These are phyloP conservation scores for Bathynomus jamesi DNA, from an alignment of 1,140 invertebrate genomes.

Conservation along the genomic window DNA sequence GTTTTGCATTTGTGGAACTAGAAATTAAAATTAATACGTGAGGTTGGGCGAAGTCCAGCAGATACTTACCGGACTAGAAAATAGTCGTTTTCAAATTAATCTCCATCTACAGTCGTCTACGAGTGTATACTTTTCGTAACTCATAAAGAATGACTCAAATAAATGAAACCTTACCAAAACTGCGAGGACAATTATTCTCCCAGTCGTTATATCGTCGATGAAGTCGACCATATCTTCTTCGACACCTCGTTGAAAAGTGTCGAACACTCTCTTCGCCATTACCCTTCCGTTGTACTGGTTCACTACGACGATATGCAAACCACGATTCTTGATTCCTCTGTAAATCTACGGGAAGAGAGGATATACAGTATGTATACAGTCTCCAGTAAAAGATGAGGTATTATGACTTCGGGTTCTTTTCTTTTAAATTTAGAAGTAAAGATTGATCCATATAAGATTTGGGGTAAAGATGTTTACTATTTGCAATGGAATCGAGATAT, in stretches of 20 bases:
- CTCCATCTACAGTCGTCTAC: not conserved
- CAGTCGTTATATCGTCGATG: constrained; percentile 7
- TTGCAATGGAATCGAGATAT: too few relatives aligned
- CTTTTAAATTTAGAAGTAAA: too few relatives aligned
- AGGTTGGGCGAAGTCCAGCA: not conserved
- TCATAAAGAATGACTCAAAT: not conserved
- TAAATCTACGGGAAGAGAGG: too few relatives aligned
- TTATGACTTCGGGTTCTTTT: too few relatives aligned
- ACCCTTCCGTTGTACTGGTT: constrained; percentile 1
- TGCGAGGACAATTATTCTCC: constrained; percentile 7
- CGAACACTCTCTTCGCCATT: not conserved
- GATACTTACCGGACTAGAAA: not conserved
- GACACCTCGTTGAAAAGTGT: constrained; percentile 5
- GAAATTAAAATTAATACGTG: too few relatives aligned
- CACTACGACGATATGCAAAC: not conserved
- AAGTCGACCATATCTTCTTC: constrained; percentile 6
- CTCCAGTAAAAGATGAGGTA: too few relatives aligned
- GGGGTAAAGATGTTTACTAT: too few relatives aligned
- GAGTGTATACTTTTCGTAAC: not conserved
- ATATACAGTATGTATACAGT: too few relatives aligned
- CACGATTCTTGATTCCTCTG: not conserved
- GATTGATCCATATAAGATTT: too few relatives aligned
- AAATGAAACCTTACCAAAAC: not conserved
- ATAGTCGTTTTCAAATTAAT: not conserved
- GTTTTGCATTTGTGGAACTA: too few relatives aligned